Evolutionary conservation across 2,797 vertebrate genomes (phyloP).

Genomic region (Rhyacichthys aspro): DNA sequence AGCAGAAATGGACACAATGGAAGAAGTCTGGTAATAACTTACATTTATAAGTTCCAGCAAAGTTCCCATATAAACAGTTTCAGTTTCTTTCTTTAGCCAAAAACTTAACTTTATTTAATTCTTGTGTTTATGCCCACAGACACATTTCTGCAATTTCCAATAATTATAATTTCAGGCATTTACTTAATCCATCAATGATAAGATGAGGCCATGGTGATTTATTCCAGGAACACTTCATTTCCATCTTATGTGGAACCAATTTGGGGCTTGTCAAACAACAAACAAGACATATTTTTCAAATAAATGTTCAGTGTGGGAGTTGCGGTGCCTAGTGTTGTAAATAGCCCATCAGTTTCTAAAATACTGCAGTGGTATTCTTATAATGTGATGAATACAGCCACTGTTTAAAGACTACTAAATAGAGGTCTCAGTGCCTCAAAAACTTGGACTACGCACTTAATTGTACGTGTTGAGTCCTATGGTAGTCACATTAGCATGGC

Average conservation of each 20-base stretch:
- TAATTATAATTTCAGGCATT: constrained; percentile 60
- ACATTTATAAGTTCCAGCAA: constrained; percentile 66
- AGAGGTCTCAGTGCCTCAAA: too few species aligned
- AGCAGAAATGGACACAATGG: constrained; percentile 56
- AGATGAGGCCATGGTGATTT: constrained; percentile 55
- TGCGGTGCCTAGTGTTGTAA: constrained; percentile 16
- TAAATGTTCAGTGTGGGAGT: constrained; percentile 29
- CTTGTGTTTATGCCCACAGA: constrained; percentile 50
- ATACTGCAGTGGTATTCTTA: constrained; percentile 15
- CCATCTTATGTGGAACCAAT: constrained; percentile 73
- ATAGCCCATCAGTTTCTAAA: constrained; percentile 20
- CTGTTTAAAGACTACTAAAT: background rate
- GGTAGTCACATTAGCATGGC: too few species aligned
- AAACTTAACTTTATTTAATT: constrained; percentile 70
- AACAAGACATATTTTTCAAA: constrained; percentile 32
- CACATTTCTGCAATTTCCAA: constrained; percentile 57
- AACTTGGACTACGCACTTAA: too few species aligned
- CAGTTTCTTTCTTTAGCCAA: constrained; percentile 45
- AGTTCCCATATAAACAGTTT: constrained; percentile 60
- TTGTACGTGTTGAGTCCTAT: too few species aligned
- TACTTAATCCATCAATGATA: constrained; percentile 53
- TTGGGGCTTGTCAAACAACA: constrained; percentile 63
- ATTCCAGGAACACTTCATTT: constrained; percentile 59
- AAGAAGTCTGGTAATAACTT: constrained; percentile 58
- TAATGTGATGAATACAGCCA: constrained; percentile 31